These are phyloP conservation scores for Gryon sp. DNA, from an alignment of 1,140 invertebrate genomes.

Conservation along the genomic window DNA sequence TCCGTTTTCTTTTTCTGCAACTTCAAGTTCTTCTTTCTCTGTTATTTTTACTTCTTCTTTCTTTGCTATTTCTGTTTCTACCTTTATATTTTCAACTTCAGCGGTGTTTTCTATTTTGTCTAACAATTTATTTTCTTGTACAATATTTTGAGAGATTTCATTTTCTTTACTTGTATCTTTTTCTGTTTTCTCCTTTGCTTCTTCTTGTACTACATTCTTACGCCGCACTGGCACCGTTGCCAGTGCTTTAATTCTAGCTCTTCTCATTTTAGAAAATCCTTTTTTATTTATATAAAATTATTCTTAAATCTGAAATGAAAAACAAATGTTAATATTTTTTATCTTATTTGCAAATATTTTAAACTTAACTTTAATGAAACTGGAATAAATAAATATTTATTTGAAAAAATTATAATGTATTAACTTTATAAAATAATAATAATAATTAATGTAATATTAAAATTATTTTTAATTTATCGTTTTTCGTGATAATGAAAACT, in stretches of 20 bases:
- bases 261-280: slow-evolving; percentile 69
- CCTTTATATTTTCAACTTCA: background rate
- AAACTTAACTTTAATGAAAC: too few relatives aligned
- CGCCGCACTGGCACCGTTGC: slow-evolving; percentile 76
- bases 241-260: slow-evolving; percentile 79
- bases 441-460: too few relatives aligned
- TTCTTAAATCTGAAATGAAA: too few relatives aligned
- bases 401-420: too few relatives aligned
- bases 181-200: background rate
- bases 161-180: background rate
- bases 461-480: too few relatives aligned
- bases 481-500: too few relatives aligned
- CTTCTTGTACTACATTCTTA: slow-evolving; percentile 58
- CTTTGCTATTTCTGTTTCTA: background rate
- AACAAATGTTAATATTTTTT: too few relatives aligned
- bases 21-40: background rate
- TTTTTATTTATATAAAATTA: too few relatives aligned
- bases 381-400: too few relatives aligned
- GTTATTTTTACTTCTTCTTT: background rate
- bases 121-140: background rate
- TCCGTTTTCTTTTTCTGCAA: slow-evolving; percentile 59
- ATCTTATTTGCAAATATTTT: too few relatives aligned
- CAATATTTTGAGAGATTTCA: background rate
- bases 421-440: too few relatives aligned
- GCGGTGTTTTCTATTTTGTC: background rate